Base-by-base conservation (phyloP, 2,888 invertebrate genomes). In the Pyralis farinalis region DNA sequence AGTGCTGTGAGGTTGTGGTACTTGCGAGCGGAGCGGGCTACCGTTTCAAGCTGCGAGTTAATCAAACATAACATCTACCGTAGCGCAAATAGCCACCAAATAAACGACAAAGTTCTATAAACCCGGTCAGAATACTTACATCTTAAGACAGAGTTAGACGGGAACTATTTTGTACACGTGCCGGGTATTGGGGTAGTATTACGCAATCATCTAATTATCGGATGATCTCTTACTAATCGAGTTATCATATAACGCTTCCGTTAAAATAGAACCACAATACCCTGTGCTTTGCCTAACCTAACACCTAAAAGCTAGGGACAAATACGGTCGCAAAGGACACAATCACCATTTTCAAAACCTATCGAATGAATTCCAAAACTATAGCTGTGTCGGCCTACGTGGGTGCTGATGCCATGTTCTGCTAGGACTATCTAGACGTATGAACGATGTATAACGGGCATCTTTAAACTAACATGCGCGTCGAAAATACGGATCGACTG, bases 191-290 rank as follows among this genome's bases (percentile, higher is more conserved):
- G 66, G 87, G 87, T 86, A 85, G 86, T 87, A 86, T 87, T 84
- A 71, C 66, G 64, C 67, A 71, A 67, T 71, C 78, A 63, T 63
- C 70, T 54, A 62, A 56, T n/a, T 63, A 58, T 68, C 68, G 67
- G 77, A 69, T 74, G 71, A 73, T 66, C 72, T 68, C 75, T 74
- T 79, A 79, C 77, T 66, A 68, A 74, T 75, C 81, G 72, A 78
- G 68, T 71, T 77, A 81, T 71, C 65, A 60, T 56, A 66, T 68
- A 77, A 78, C 83, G 71, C 81, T 64, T 80, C 76, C 81, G 69
- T 60, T 81, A 85, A 86, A 85, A 87, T 86, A 87, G 84, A 84
- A 87, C 87, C 87, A 77, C 87, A 87, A 88, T 87, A 88, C 87
- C 87, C 87, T 88, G 87, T 85, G 86, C 73, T 85, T 71, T 72